phyloP scores from a whole-genome alignment of 2,113 vertebrate species.

The Pachypanchax playfairii region DNA sequence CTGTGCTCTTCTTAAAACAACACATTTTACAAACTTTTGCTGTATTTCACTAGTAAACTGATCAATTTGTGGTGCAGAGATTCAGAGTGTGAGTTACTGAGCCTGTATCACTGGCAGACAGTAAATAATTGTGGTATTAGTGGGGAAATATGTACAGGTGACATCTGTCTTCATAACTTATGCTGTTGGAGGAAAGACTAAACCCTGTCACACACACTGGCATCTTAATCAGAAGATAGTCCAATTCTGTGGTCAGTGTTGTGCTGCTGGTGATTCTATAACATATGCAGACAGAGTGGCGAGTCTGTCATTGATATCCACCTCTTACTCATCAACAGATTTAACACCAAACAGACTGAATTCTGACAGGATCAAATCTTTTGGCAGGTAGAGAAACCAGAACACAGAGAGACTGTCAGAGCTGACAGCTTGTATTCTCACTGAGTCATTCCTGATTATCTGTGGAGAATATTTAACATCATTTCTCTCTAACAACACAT shows the following conservation, averaged over 20 bases:
- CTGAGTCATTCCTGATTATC: slow-evolving; percentile 28
- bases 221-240: no score
- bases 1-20: no score
- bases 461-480: background rate
- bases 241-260: background rate
- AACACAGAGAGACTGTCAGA: background rate
- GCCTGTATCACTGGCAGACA: no score
- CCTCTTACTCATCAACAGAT: slow-evolving; percentile 16
- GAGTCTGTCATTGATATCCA: slow-evolving; percentile 18
- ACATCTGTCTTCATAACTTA: no score
- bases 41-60: no score
- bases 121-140: no score
- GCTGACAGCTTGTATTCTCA: slow-evolving; percentile 37
- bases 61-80: no score
- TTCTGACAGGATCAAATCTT: slow-evolving; percentile 27
- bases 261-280: background rate
- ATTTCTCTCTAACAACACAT: background rate
- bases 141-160: no score
- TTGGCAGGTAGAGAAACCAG: slow-evolving; percentile 25
- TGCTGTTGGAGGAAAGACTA: no score
- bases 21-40: no score
- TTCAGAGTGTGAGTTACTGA: no score
- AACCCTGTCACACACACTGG: no score
- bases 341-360: slow-evolving; percentile 31
- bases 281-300: slow-evolving; percentile 16